Evolutionary conservation across 1,140 invertebrate species (phyloP).

Genomic region (Drosophila jambulina): DNA sequence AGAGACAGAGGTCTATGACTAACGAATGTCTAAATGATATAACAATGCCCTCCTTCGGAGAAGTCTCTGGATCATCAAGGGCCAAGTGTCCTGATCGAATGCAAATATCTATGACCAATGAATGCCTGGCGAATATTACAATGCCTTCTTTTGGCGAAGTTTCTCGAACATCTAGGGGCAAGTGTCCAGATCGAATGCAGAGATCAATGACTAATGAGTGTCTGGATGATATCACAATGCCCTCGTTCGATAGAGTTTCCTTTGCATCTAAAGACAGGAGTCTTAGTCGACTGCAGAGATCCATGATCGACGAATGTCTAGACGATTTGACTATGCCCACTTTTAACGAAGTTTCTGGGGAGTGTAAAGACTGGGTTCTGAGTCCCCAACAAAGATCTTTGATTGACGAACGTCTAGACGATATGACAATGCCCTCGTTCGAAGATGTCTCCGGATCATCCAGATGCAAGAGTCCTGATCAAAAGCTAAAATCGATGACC

Average conservation of each 20-base stretch:
- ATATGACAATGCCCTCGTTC: slow-evolving; percentile 15
- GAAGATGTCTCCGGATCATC: background rate
- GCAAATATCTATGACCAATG: slow-evolving; percentile 7
- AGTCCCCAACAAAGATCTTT: background rate
- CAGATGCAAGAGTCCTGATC: too few relatives aligned
- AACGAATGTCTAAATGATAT: slow-evolving; percentile 14
- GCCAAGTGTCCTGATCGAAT: background rate
- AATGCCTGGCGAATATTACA: slow-evolving; percentile 32
- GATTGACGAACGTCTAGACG: background rate
- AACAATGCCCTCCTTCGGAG: slow-evolving; percentile 1
- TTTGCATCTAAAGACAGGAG: background rate
- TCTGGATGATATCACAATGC: slow-evolving; percentile 3
- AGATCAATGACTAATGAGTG: background rate
- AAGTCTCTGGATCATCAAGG: background rate
- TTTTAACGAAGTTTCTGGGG: background rate
- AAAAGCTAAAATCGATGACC: background rate
- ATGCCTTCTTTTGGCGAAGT: slow-evolving; percentile 14
- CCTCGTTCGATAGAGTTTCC: background rate
- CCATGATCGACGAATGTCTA: slow-evolving; percentile 10
- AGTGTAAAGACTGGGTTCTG: background rate
- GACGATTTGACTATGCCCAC: slow-evolving; percentile 20
- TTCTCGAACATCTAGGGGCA: background rate
- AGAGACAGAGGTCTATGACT: background rate
- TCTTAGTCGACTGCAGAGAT: background rate
- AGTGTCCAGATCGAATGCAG: background rate